Base-by-base conservation (phyloP, 37 sponge, comb jelly and placozoan genomes). In the Aplysina aerophoba region DNA sequence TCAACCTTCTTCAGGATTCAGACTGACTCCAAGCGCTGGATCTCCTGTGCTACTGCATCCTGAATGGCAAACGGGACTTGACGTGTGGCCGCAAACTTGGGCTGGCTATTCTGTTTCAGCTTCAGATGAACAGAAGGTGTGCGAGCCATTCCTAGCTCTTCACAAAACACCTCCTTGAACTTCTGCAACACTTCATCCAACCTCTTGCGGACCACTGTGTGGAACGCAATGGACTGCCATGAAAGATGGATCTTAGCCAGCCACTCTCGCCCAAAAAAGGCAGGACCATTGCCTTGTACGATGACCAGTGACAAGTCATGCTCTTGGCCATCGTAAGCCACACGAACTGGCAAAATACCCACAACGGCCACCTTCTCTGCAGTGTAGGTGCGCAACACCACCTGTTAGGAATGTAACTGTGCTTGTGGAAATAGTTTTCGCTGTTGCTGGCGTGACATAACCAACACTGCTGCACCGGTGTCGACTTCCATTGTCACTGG, bases 201-300 rank as follows among this genome's bases (percentile, higher is more conserved):
- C 3, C 17, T 31, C 5, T 19, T 5, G 24, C 14, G 39, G 44
- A 3, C n/a, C 6, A 8, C 19, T 20, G 66, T 20, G 1, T 4
- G 78, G n/a, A 15, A 40, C 6, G 50, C 50, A 53, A 75, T 75
- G 3, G 1, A 4, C 1, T 82, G n/a, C 63, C 83, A 82, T 11
- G 62, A 38, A 5, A 82, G 44, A 20, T 17, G 11, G 20, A 82
- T 6, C 14, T 17, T 19, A 0, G 37, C 16, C 3, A 82, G 50
- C 83, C 83, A 82, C 21, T 82, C 62, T 24, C 83, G 34, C 27
- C 65, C 83, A 30, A 82, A 37, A 6, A 82, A 37, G 16, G 65
- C 65, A 31, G 83, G 83, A 24, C 83, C 65, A 61, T 11, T 36
- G 4, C 83, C 83, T 34, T 61, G 19, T 24, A 82, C 83, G 15